These are phyloP conservation scores for Rhombomys opimus DNA, from an alignment of 2,113 vertebrate genomes.

Conservation along the genomic window DNA sequence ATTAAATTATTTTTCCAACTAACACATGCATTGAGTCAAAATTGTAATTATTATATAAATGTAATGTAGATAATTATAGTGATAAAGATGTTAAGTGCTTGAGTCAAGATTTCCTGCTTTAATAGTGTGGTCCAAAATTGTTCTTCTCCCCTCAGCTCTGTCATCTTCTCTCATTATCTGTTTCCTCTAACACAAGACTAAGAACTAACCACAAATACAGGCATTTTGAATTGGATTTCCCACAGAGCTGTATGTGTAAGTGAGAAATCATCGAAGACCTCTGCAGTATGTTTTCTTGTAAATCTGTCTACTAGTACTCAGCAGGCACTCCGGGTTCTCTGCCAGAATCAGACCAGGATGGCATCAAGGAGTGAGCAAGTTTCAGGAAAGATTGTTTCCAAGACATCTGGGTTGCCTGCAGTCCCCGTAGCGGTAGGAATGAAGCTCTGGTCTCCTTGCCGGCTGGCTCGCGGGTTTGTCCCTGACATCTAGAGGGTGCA, in stretches of 20 bases:
- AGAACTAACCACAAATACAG: neutral
- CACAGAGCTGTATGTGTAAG: neutral
- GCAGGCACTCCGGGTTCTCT: neutral
- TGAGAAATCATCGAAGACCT: neutral
- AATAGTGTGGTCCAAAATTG: neutral
- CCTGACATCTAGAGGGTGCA: neutral
- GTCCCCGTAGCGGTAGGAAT: accelerated
- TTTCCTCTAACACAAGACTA: neutral
- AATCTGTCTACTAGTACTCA: neutral
- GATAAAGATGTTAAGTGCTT: neutral
- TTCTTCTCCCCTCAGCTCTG: neutral
- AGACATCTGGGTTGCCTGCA: no score
- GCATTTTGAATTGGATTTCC: neutral
- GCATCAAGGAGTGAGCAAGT: neutral
- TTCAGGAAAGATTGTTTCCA: neutral
- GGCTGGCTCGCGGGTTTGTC: neutral
- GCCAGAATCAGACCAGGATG: neutral
- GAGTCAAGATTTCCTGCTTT: conserved; percentile 40
- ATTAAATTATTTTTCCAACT: conserved; percentile 60
- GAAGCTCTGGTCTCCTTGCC: neutral
- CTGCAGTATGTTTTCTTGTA: neutral
- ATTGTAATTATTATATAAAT: conserved; percentile 14
- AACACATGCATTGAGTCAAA: conserved; percentile 26
- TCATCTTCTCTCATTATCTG: neutral
- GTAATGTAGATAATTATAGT: conserved; percentile 40